Conservation (phyloP, 2,113 vertebrate species). For the Halcyon senegalensis region DNA sequence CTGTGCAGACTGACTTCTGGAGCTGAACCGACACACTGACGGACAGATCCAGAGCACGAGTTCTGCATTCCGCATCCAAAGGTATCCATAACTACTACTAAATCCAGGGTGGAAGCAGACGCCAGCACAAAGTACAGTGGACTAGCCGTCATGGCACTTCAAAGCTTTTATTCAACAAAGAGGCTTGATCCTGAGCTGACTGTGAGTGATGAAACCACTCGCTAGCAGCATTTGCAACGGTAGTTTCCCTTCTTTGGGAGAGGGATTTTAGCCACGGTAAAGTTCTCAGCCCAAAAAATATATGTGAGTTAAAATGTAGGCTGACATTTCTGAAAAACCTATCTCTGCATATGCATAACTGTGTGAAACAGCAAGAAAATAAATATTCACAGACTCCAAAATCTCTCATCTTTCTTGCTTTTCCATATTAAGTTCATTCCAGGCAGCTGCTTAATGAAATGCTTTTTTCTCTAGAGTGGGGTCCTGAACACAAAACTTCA, state of each 20-base stretch:
- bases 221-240: neutral
- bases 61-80: neutral
- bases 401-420: slow-evolving; percentile 24
- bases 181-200: neutral
- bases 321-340: neutral
- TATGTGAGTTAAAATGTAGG: neutral
- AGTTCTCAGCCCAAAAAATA: neutral
- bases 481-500: slow-evolving; percentile 47
- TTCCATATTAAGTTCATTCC: slow-evolving; percentile 34
- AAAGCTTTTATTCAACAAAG: neutral
- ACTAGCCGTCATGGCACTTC: neutral
- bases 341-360: neutral
- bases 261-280: neutral
- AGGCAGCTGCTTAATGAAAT: slow-evolving; percentile 73
- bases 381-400: neutral
- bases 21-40: neutral
- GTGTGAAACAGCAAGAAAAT: slow-evolving; percentile 20
- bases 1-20: neutral
- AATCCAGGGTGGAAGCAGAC: neutral
- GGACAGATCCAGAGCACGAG: neutral
- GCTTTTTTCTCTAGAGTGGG: slow-evolving; percentile 59
- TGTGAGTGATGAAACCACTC: neutral
- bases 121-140: neutral
- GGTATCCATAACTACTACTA: neutral
- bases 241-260: neutral